Evolutionary conservation across 2,888 invertebrate genomes (phyloP).

Genomic region (Megaustenia siamemsis): DNA sequence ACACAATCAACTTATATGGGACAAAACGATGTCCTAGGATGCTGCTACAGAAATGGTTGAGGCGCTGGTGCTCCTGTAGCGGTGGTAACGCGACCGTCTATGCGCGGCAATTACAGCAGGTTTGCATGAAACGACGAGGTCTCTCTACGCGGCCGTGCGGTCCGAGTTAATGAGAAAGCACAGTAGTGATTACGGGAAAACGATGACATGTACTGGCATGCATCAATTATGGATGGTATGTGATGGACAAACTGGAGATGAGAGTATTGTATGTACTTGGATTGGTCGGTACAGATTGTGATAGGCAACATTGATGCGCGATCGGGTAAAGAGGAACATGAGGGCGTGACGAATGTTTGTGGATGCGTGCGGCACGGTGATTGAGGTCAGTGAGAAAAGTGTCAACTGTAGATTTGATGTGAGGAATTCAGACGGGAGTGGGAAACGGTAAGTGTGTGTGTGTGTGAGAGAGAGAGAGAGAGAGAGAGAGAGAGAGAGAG

Average conservation of each 20-base stretch:
- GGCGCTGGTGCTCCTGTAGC: no score
- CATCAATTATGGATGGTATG: neutral
- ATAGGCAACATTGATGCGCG: neutral
- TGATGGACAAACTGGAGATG: neutral
- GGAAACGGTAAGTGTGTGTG: neutral
- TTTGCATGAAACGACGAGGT: neutral
- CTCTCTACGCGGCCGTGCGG: neutral
- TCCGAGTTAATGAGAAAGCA: neutral
- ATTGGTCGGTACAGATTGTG: neutral
- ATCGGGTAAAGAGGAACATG: neutral
- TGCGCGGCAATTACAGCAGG: neutral
- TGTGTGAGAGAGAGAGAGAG: slow-evolving; percentile 33
- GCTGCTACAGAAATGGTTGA: no score
- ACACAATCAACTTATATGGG: no score
- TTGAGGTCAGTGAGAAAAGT: neutral
- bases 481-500: slow-evolving; percentile 39
- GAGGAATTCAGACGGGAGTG: neutral
- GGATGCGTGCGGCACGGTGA: neutral
- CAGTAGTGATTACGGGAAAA: neutral
- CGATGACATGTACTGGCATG: neutral
- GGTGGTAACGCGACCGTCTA: neutral
- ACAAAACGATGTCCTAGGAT: no score
- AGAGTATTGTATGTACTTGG: neutral
- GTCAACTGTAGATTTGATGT: neutral
- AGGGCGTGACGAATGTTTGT: neutral